Base-by-base conservation (phyloP, 2,888 invertebrate species). In the Sycophila texana region DNA sequence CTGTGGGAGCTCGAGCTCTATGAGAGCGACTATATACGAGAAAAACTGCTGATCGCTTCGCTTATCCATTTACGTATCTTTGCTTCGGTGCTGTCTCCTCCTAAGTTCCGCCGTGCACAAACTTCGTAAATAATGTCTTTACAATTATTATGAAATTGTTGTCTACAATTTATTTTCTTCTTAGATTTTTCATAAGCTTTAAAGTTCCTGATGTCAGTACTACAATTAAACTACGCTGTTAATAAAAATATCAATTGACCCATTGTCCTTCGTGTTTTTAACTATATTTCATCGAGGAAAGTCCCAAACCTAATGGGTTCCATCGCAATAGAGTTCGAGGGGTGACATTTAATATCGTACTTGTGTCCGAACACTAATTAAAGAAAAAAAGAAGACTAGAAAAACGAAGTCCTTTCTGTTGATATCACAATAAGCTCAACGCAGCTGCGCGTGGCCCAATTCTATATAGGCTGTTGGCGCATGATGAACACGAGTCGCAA, bases 1-100 rank as follows among this genome's bases (percentile, higher is more conserved):
- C 73, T 66, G 49, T 47, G 73, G 20, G 67, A 68, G 26, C 16
- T 30, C 20, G 16, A n/a, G 22, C 14, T 65, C 20, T 39, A 39
- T 49, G 22, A 2, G 47, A 13, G 14, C 13, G 39, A 22, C 30
- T 70, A 63, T 47, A 67, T 10, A 5, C 20, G n/a, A 16, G 7
- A 63, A 76, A 76, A 76, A 76, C 53, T 70, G 55, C 70, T 39
- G 53, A 76, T 76, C 20, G 63, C 47, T 70, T 26, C 65, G 70
- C 18, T 77, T 71, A 26, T 39, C 71, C 71, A 65, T 10, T 20
- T 26, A 10, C 20, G 13, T 2, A 53, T 14, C 67, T 70, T 63
- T 53, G 53, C 20, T 16, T 30, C 2, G 14, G 39, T 4, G 16
- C 53, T n/a, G 4, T 12, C 66, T 68, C 55, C 20, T 60, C 18